Evolutionary conservation across 92 coral and sea anemone genomes (phyloP).

Genomic region (Palythoa grandis): DNA sequence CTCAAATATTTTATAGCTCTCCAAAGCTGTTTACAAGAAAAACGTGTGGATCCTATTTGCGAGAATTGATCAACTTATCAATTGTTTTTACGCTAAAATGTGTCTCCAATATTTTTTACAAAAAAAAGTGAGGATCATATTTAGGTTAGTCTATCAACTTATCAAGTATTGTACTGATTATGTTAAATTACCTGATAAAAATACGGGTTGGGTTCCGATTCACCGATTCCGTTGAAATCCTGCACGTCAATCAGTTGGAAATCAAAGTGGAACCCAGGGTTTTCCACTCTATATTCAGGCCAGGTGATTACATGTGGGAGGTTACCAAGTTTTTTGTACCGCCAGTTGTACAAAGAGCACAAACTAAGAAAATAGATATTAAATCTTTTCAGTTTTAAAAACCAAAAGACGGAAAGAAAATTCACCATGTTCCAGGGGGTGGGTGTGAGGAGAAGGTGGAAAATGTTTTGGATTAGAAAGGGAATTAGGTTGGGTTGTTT

Average conservation of each 20-base stretch:
- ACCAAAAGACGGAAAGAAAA: not conserved
- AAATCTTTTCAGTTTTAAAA: not conserved
- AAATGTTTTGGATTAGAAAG: no score
- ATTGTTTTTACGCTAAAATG: no score
- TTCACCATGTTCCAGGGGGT: not conserved
- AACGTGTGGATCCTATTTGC: no score
- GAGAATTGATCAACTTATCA: no score
- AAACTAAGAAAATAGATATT: slow-evolving; percentile 54
- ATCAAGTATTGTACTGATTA: not conserved
- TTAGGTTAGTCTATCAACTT: no score
- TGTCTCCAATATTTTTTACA: no score
- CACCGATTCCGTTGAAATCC: slow-evolving; percentile 97
- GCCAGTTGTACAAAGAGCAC: slow-evolving; percentile 96
- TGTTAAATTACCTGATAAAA: slow-evolving; percentile 85
- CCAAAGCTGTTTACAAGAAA: no score
- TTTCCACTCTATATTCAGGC: slow-evolving; percentile 97
- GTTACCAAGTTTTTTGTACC: slow-evolving; percentile 94
- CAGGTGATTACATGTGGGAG: slow-evolving; percentile 90
- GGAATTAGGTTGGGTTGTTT: no score
- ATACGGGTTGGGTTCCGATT: slow-evolving; percentile 98
- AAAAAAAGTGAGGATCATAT: no score
- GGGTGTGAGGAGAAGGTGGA: no score
- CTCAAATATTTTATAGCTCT: no score
- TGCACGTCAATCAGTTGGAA: slow-evolving; percentile 93
- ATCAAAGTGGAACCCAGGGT: slow-evolving; percentile 95